Evolutionary conservation across 2,888 invertebrate species (phyloP).

Genomic region (Drosophila sordidula): DNA sequence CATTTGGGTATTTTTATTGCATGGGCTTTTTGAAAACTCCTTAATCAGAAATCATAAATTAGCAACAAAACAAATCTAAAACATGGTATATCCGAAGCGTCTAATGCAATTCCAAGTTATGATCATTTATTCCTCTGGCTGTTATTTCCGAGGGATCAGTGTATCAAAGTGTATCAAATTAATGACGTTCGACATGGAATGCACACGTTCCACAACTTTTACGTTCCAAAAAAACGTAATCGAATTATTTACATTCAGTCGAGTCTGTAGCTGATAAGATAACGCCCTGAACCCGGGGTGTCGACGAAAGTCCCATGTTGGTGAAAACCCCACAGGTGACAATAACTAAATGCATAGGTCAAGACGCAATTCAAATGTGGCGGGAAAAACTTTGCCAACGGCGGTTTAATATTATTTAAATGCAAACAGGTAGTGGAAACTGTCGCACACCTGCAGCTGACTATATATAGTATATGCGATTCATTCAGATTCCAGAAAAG

Average conservation of each 20-base stretch:
- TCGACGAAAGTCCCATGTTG: constrained; percentile 14
- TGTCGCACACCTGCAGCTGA: neutral
- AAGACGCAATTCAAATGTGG: constrained; percentile 16
- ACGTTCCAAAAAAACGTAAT: neutral
- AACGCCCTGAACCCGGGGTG: constrained; percentile 15
- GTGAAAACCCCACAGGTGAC: constrained; percentile 24
- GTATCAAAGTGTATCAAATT: constrained; percentile 12
- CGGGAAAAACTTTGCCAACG: constrained; percentile 1
- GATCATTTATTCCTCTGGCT: neutral
- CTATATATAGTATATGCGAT: neutral
- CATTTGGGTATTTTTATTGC: too few relatives aligned
- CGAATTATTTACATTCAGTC: neutral
- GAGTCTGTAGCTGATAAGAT: constrained; percentile 43
- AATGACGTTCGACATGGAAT: constrained; percentile 12
- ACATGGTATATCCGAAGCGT: too few relatives aligned
- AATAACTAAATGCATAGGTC: constrained; percentile 23
- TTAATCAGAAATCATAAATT: too few relatives aligned
- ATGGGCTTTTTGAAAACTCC: too few relatives aligned
- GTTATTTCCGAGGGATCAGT: neutral
- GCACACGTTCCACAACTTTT: constrained; percentile 28
- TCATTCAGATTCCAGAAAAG: constrained; percentile 1
- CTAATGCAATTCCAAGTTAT: neutral
- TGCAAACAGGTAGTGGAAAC: neutral
- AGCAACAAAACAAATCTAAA: too few relatives aligned
- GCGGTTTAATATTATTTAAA: neutral